These are phyloP conservation scores for Drosophila cracens DNA, from an alignment of 2,888 invertebrate genomes.

Conservation along the genomic window DNA sequence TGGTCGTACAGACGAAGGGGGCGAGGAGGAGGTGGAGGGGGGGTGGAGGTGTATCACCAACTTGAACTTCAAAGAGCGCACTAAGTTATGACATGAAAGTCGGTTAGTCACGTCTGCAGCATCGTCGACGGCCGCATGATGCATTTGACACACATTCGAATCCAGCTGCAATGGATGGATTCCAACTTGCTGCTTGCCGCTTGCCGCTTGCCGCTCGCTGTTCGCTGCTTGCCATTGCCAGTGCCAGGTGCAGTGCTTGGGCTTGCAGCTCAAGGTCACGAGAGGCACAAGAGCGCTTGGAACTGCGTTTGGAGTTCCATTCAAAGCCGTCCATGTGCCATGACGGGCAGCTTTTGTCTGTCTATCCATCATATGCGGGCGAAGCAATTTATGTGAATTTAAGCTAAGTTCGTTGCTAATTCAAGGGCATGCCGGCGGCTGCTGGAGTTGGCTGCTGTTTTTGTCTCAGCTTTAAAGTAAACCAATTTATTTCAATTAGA, in stretches of 20 bases:
- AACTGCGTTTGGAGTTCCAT: slow-evolving; percentile 45
- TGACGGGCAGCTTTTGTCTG: slow-evolving; percentile 59
- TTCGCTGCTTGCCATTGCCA: slow-evolving; percentile 5
- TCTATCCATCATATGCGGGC: slow-evolving; percentile 31
- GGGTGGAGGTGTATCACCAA: slow-evolving; percentile 43
- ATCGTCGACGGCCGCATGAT: slow-evolving; percentile 63
- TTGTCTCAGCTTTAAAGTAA: slow-evolving; percentile 7
- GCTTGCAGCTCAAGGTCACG: slow-evolving; percentile 63
- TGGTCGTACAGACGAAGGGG: neutral
- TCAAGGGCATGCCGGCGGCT: slow-evolving; percentile 73
- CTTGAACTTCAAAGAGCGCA: slow-evolving; percentile 77
- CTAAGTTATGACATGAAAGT: slow-evolving; percentile 80
- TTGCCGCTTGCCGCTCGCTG: slow-evolving; percentile 14
- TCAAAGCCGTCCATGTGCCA: slow-evolving; percentile 39
- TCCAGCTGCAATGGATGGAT: slow-evolving; percentile 45
- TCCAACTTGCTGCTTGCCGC: slow-evolving; percentile 23
- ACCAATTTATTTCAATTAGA: slow-evolving; percentile 79
- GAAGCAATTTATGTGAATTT: slow-evolving; percentile 72
- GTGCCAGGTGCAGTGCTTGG: slow-evolving; percentile 5
- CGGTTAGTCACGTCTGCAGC: slow-evolving; percentile 78
- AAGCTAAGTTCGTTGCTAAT: slow-evolving; percentile 67
- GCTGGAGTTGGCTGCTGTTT: slow-evolving; percentile 42
- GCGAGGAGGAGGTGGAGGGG: neutral
- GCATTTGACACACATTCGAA: slow-evolving; percentile 80
- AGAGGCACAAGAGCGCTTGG: slow-evolving; percentile 21